Conservation (phyloP, 2,797 vertebrate genomes). For the Hippoglossus hippoglossus region DNA sequence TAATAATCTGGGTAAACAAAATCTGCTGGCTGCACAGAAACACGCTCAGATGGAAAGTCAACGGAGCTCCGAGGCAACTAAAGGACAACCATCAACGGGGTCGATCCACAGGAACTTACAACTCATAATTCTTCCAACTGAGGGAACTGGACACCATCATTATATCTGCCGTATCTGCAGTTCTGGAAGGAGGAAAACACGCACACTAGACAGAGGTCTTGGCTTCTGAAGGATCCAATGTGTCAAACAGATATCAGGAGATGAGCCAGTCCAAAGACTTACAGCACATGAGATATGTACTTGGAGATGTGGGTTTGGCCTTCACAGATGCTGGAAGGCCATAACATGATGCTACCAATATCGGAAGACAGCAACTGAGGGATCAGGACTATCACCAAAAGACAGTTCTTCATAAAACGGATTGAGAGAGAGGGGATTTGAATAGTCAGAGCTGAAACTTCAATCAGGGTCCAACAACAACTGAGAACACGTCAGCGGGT, state of each 20-base stretch:
- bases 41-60: slow-evolving; percentile 71
- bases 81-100: slow-evolving; percentile 52
- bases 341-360: not conserved
- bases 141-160: slow-evolving; percentile 66
- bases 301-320: slow-evolving; percentile 32
- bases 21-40: slow-evolving; percentile 91
- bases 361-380: not conserved
- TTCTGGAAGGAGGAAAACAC: slow-evolving; percentile 25
- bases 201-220: slow-evolving; percentile 37
- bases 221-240: slow-evolving; percentile 24
- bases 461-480: slow-evolving; percentile 11
- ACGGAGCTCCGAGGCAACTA: slow-evolving; percentile 50
- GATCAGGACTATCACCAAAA: slow-evolving; percentile 1
- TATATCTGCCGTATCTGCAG: slow-evolving; percentile 53
- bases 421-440: not conserved
- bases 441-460: not conserved
- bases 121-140: slow-evolving; percentile 30
- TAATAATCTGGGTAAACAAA: slow-evolving; percentile 91
- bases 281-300: slow-evolving; percentile 16
- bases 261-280: slow-evolving; percentile 29
- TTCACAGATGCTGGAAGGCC: not conserved
- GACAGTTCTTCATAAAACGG: slow-evolving; percentile 5
- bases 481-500: slow-evolving; percentile 9
- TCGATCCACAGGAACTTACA: slow-evolving; percentile 34
- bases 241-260: slow-evolving; percentile 40